Conservation (phyloP, 2,113 vertebrate species). For the Bothrops jararaca region DNA sequence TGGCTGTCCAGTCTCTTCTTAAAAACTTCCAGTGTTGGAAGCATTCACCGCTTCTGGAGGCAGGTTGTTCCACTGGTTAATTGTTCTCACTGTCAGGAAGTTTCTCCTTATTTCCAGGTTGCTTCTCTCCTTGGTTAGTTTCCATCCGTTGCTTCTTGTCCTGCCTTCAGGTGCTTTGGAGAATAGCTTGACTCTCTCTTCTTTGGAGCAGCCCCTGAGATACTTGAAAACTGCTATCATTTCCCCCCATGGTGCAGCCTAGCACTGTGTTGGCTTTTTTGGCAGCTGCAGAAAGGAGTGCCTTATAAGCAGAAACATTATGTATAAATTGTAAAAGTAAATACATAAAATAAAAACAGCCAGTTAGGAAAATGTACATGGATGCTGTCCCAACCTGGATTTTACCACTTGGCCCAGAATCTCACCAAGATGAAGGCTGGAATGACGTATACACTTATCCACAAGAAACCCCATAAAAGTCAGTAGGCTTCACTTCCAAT, state of each 20-base stretch:
- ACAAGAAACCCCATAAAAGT: neutral
- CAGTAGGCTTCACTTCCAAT: neutral
- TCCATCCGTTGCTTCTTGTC: neutral
- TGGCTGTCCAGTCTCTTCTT: no score
- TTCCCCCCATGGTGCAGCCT: no score
- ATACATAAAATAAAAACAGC: neutral
- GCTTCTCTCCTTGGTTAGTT: neutral
- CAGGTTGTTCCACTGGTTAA: no score
- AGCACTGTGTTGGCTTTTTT: no score
- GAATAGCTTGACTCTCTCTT: no score
- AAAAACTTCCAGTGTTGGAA: no score
- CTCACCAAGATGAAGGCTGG: neutral
- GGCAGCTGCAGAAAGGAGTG: neutral
- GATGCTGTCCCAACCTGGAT: neutral
- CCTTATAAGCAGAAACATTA: neutral
- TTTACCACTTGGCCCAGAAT: neutral
- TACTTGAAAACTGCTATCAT: no score
- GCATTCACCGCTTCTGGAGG: no score
- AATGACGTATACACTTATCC: neutral
- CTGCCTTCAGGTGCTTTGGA: no score
- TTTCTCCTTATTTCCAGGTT: no score
- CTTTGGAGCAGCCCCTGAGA: no score
- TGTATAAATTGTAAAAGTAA: neutral
- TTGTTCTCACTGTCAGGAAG: no score
- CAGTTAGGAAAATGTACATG: neutral